phyloP scores from a whole-genome alignment of 2,113 vertebrate species.

The Lophotis ruficrista region DNA sequence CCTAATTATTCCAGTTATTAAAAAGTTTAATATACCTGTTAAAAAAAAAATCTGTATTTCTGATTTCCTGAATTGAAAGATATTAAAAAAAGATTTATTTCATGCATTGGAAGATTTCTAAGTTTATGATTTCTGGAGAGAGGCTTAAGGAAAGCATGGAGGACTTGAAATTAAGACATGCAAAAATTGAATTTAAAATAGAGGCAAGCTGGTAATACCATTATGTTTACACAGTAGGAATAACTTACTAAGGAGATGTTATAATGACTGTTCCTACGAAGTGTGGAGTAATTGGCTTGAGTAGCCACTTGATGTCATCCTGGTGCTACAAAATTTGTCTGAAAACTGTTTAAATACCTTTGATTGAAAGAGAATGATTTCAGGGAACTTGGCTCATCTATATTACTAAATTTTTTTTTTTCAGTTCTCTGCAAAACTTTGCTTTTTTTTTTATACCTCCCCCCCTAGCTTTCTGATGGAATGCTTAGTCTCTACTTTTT shows the following conservation, averaged over 20 bases:
- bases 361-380: background rate
- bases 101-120: background rate
- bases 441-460: too few species aligned
- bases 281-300: constrained; percentile 13
- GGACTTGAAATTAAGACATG: background rate
- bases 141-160: background rate
- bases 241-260: background rate
- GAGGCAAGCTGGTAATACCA: background rate
- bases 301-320: constrained; percentile 62
- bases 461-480: background rate
- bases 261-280: background rate
- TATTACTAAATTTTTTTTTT: background rate
- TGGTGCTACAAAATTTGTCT: constrained; percentile 19
- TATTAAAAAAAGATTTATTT: background rate
- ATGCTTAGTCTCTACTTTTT: background rate
- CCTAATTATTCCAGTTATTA: background rate
- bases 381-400: background rate
- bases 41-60: background rate
- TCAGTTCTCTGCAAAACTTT: background rate
- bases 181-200: background rate
- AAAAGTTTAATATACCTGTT: background rate
- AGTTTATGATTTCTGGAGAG: background rate
- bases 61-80: background rate
- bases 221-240: background rate
- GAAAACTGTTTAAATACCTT: background rate